phyloP scores from a whole-genome alignment of 2,888 invertebrate genomes.

The Cryptosula pallasiana region DNA sequence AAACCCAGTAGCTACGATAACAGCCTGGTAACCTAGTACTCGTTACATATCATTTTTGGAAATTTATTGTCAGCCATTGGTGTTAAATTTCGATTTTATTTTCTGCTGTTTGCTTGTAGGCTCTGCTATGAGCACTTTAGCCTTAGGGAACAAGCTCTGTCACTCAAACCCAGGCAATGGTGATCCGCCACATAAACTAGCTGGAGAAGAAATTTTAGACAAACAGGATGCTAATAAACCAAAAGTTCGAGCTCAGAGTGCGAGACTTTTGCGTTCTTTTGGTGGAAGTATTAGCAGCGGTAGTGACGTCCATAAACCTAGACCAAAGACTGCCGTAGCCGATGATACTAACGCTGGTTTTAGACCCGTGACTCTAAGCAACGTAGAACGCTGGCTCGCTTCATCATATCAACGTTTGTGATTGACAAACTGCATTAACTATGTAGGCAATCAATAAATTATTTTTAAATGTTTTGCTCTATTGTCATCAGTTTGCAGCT shows the following conservation, averaged over 20 bases:
- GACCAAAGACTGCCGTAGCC: neutral
- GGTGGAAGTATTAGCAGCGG: neutral
- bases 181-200: neutral
- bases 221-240: neutral
- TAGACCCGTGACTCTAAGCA: neutral
- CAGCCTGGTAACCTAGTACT: too few species aligned
- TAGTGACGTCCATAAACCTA: neutral
- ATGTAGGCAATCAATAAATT: neutral
- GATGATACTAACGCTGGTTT: neutral
- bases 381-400: neutral
- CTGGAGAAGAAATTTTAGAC: slow-evolving; percentile 9
- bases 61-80: too few species aligned
- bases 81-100: too few species aligned
- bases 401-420: neutral
- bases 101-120: too few species aligned
- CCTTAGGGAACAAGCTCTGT: neutral
- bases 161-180: neutral
- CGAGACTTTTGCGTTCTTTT: neutral
- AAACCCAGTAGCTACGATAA: too few species aligned
- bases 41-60: too few species aligned
- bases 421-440: neutral
- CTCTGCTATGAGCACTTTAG: neutral
- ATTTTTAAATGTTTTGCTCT: too few species aligned
- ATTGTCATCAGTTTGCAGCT: too few species aligned
- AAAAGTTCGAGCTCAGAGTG: slow-evolving; percentile 1